Conservation (phyloP, 2,888 invertebrate species). For the Ommatoiulus sabulosus region DNA sequence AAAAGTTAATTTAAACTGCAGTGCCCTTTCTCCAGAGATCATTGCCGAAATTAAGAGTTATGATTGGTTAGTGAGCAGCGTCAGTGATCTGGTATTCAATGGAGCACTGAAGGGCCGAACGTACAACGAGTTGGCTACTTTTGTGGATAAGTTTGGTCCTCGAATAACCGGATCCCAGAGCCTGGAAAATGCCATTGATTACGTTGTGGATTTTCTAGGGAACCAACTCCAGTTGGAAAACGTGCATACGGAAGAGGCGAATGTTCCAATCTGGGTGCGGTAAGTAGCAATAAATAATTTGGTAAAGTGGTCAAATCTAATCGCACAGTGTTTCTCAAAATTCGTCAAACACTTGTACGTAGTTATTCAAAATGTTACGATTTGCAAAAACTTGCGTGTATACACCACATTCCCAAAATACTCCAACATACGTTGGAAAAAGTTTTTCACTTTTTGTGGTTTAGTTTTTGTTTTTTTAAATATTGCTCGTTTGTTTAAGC, state of each 20-base stretch:
- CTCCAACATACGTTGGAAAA: too few species aligned
- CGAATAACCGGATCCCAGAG: slow-evolving; percentile 52
- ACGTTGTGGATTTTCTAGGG: slow-evolving; percentile 39
- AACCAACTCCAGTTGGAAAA: slow-evolving; percentile 14
- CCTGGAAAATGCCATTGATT: slow-evolving; percentile 56
- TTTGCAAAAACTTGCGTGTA: too few species aligned
- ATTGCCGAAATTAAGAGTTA: slow-evolving; percentile 55
- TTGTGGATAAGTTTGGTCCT: slow-evolving; percentile 55
- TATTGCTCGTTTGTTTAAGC: too few species aligned
- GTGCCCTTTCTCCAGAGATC: slow-evolving; percentile 17
- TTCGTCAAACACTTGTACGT: too few species aligned
- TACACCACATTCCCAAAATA: too few species aligned
- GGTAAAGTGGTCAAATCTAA: neutral
- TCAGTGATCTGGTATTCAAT: slow-evolving; percentile 47
- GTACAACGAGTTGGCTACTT: slow-evolving; percentile 44
- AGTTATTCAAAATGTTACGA: too few species aligned
- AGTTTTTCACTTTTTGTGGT: too few species aligned
- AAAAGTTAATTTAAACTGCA: slow-evolving; percentile 23
- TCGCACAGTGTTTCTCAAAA: neutral
- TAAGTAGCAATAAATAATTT: neutral
- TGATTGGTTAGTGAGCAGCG: neutral
- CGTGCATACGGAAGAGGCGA: slow-evolving; percentile 55
- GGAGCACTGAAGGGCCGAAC: slow-evolving; percentile 49
- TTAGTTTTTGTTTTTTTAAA: too few species aligned
- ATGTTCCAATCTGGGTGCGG: slow-evolving; percentile 55